phyloP scores from a whole-genome alignment of 2,888 invertebrate genomes.

The Meghimatium bilineatum region DNA sequence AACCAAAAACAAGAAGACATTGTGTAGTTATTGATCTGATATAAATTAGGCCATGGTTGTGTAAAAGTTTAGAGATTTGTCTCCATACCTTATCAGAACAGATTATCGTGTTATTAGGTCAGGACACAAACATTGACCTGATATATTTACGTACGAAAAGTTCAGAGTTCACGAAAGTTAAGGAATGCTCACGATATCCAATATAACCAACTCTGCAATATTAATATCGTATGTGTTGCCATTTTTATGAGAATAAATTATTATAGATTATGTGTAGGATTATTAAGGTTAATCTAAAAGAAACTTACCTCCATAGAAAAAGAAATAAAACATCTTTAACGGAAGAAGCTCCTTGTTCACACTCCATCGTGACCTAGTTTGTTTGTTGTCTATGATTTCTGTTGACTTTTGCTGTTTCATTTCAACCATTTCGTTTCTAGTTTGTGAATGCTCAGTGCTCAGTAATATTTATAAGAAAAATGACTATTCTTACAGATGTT shows the following conservation, averaged over 20 bases:
- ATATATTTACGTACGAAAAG: neutral
- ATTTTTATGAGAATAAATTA: neutral
- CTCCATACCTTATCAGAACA: too few relatives aligned
- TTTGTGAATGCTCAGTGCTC: neutral
- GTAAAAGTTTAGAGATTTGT: too few relatives aligned
- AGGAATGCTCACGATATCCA: too few relatives aligned
- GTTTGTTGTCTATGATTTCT: neutral
- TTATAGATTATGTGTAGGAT: too few relatives aligned
- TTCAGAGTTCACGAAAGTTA: neutral
- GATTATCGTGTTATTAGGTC: neutral
- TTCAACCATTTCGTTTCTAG: neutral
- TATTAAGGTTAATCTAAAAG: too few relatives aligned
- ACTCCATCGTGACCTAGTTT: neutral
- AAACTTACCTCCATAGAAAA: constrained; percentile 80
- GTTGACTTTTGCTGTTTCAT: neutral
- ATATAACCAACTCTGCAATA: neutral
- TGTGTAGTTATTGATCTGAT: neutral
- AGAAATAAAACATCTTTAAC: constrained; percentile 90
- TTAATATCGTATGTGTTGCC: neutral
- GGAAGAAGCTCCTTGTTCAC: constrained; percentile 84
- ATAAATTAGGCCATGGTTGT: neutral
- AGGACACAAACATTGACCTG: neutral
- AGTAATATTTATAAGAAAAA: neutral
- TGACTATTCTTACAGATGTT: neutral
- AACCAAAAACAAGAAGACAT: too few relatives aligned